Evolutionary conservation across 2,113 vertebrate species (phyloP), one percentile per base, ranked within the genome.

Genomic region (Pelobates fuscus): DNA sequence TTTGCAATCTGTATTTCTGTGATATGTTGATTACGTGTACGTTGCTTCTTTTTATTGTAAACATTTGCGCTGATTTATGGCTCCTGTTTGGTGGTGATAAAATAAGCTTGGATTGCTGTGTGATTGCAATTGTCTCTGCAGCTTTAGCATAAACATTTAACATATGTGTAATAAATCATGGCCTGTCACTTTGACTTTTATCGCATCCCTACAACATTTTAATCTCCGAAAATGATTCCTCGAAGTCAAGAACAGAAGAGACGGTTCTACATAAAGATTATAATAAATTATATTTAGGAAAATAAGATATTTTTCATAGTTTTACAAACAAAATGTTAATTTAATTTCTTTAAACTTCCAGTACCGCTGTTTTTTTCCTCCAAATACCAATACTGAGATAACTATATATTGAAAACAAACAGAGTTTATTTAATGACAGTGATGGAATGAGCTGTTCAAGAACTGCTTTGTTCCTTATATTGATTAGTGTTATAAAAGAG

Each of bases 121-220:
- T 68, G 73, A 77, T 77, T 77, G 55, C 73, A 77, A 77, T 77
- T 77, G 73, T 60, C 54, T 61, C 72, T 52, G 57, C 41, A 25
- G n/a, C 73, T 43, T 52, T 32, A 49, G 57, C 59, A 37, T 60
- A 67, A 68, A 68, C 73, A 77, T 58, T 77, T 68, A 67, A 68
- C 73, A 77, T 77, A 77, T 77, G 73, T 68, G 73, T 58, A 61
- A 77, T 77, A 77, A 77, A 77, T 77, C 73, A 77, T 60, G 46
- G 1, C 54, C 57, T 77, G 73, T 77, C 73, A 59, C 73, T 15
- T 44, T 49, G 57, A 66, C 55, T 77, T 77, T 77, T 77, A 77
- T 77, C 73, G 49, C 58, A 77, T 77, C 65, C 57, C 24, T 61
- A 60, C 65, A 77, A 77, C 55, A 68, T 68, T 67, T 77, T 77